phyloP scores from a whole-genome alignment of 2,797 vertebrate species.

The Tauraco hartlaubi region DNA sequence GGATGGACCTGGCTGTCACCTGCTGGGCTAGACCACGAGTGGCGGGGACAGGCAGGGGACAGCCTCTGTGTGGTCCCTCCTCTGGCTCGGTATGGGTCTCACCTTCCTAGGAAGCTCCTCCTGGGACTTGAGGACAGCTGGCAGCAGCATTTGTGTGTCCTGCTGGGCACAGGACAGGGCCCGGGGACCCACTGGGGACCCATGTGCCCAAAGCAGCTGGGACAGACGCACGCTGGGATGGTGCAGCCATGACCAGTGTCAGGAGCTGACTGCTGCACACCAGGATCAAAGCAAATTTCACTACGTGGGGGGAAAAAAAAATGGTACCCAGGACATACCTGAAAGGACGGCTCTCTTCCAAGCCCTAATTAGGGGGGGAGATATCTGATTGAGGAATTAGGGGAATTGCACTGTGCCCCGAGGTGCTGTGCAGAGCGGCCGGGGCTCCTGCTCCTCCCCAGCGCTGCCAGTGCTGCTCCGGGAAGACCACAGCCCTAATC shows the following conservation, averaged over 20 bases:
- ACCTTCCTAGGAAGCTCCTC: neutral
- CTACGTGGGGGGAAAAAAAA: neutral
- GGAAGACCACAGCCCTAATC: conserved; percentile 5
- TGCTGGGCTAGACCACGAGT: neutral
- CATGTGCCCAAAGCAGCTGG: neutral
- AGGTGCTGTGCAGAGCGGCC: neutral
- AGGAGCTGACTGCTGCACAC: neutral
- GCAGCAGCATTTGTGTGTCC: neutral
- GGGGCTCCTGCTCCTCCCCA: neutral
- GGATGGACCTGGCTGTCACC: neutral
- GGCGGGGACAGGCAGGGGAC: neutral
- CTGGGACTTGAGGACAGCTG: neutral
- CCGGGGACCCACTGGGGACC: neutral
- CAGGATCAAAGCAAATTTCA: neutral
- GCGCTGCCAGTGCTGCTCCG: fast-evolving
- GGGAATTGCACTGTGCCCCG: neutral
- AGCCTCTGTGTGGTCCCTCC: neutral
- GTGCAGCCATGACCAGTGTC: neutral
- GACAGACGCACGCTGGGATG: neutral
- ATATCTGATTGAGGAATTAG: neutral
- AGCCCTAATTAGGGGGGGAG: neutral
- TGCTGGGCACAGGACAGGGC: neutral
- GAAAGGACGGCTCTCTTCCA: neutral
- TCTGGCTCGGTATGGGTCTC: neutral
- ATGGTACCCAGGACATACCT: neutral